phyloP scores from a whole-genome alignment of 2,888 invertebrate genomes.

The Zygaena filipendulae region DNA sequence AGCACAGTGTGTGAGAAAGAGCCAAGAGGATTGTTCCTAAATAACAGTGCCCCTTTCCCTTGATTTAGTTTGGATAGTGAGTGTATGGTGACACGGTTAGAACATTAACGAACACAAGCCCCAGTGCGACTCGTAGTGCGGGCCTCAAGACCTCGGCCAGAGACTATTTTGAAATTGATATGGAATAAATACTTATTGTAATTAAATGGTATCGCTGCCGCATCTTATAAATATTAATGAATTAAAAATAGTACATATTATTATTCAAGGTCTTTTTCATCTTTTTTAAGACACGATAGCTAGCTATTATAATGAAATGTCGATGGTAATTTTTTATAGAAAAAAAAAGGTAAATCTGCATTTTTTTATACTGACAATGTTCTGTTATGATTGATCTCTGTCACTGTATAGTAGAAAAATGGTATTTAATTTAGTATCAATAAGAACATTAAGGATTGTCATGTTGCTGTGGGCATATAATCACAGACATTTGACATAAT shows the following conservation, averaged over 20 bases:
- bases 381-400: conserved; percentile 52
- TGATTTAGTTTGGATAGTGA: conserved; percentile 59
- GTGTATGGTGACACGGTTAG: conserved; percentile 54
- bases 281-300: conserved; percentile 65
- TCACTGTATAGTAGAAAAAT: conserved; percentile 56
- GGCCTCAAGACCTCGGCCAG: conserved; percentile 44
- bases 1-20: conserved; percentile 96
- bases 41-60: conserved; percentile 67
- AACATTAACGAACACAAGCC: conserved; percentile 36
- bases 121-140: conserved; percentile 34
- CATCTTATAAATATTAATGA: conserved; percentile 58
- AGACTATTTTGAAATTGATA: conserved; percentile 68
- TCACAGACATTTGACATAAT: no score
- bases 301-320: conserved; percentile 63
- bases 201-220: conserved; percentile 64
- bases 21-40: conserved; percentile 98
- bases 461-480: no score
- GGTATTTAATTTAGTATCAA: conserved; percentile 28
- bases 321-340: conserved; percentile 60
- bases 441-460: no score
- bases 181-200: conserved; percentile 64
- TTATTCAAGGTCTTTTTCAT: conserved; percentile 63
- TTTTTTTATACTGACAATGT: conserved; percentile 29
- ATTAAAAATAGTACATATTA: conserved; percentile 54
- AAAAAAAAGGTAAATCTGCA: conserved; percentile 63